A percentile compares a stretch with the other conserved stretches of the same genome.
phyloP scores from a whole-genome alignment of 2,797 vertebrate species.

The Vultur gryphus region DNA sequence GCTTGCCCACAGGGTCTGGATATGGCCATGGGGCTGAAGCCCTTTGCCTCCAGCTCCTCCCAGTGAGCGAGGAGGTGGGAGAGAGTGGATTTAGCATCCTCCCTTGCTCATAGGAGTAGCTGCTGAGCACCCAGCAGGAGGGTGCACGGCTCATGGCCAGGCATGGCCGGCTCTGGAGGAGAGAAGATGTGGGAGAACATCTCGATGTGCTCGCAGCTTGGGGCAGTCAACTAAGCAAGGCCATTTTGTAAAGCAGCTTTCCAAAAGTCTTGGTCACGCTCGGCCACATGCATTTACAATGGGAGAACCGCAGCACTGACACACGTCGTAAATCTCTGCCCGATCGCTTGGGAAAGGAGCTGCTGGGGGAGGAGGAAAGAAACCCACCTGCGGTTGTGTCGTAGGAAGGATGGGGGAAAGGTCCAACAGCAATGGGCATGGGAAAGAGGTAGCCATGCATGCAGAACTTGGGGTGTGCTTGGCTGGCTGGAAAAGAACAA shows the following conservation, averaged over 20 bases:
- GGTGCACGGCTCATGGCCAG: not conserved
- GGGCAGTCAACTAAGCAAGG: not conserved
- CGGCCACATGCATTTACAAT: accelerated
- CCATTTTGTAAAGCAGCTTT: not conserved
- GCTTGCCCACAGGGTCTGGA: not conserved
- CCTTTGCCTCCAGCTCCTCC: not conserved
- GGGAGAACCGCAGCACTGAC: not conserved
- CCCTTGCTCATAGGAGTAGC: not conserved
- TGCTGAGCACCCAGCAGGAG: accelerated
- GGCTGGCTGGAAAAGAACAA: slow-evolving; percentile 76
- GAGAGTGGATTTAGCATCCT: not conserved
- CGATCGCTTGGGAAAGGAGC: not conserved
- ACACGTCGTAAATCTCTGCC: not conserved
- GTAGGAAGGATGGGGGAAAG: slow-evolving; percentile 82
- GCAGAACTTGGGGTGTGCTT: slow-evolving; percentile 83
- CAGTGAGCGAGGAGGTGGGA: accelerated
- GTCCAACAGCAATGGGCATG: slow-evolving; percentile 81
- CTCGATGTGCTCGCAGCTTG: accelerated
- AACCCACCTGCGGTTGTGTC: slow-evolving; percentile 84
- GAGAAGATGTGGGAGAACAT: not conserved
- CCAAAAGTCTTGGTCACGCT: not conserved
- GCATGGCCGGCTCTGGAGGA: not conserved
- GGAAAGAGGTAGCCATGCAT: slow-evolving; percentile 88
- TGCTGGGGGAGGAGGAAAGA: not conserved
- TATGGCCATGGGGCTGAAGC: not conserved